Percentiles rank a stretch among this genome's conserved stretches.
Evolutionary conservation across 2,797 vertebrate genomes (phyloP).

Genomic region (Amniataba percoides): DNA sequence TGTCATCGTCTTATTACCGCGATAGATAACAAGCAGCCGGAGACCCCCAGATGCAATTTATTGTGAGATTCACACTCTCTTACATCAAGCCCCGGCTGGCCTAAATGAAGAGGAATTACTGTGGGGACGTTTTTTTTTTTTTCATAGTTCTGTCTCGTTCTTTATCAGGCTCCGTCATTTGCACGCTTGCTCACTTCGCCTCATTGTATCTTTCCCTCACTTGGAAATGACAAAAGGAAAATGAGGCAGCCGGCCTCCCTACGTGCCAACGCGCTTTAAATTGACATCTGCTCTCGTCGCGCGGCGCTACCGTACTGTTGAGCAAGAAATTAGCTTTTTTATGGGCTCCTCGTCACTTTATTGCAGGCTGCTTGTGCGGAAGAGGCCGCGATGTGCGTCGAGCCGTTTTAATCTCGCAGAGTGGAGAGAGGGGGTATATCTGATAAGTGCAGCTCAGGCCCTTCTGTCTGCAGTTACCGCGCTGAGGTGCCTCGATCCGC

Average conservation of each 20-base stretch:
- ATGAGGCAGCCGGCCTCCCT: slow-evolving; percentile 54
- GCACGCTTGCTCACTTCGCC: slow-evolving; percentile 29
- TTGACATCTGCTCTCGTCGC: slow-evolving; percentile 71
- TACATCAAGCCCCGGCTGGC: slow-evolving; percentile 55
- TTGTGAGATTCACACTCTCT: slow-evolving; percentile 61
- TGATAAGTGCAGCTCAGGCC: slow-evolving; percentile 59
- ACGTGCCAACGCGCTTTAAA: slow-evolving; percentile 56
- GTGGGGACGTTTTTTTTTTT: slow-evolving; percentile 45
- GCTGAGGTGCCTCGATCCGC: slow-evolving; percentile 45
- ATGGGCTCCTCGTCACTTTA: slow-evolving; percentile 70
- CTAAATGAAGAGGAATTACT: slow-evolving; percentile 79
- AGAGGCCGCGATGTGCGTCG: slow-evolving; percentile 44
- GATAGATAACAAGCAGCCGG: slow-evolving; percentile 62
- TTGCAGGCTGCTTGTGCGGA: slow-evolving; percentile 62
- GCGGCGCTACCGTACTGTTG: slow-evolving; percentile 48
- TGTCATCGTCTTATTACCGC: slow-evolving; percentile 57
- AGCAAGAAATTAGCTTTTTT: slow-evolving; percentile 71
- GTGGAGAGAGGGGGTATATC: slow-evolving; percentile 48
- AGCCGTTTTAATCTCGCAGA: slow-evolving; percentile 68
- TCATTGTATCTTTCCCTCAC: slow-evolving; percentile 58
- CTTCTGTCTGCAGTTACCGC: slow-evolving; percentile 51
- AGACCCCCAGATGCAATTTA: slow-evolving; percentile 71
- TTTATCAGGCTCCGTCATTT: slow-evolving; percentile 55
- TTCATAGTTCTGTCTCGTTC: slow-evolving; percentile 13
- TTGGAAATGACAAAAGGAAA: slow-evolving; percentile 71